Evolutionary conservation across 2,113 vertebrate genomes (phyloP), one percentile per base, ranked within the genome.

Genomic region (Antechinus flavipes): DNA sequence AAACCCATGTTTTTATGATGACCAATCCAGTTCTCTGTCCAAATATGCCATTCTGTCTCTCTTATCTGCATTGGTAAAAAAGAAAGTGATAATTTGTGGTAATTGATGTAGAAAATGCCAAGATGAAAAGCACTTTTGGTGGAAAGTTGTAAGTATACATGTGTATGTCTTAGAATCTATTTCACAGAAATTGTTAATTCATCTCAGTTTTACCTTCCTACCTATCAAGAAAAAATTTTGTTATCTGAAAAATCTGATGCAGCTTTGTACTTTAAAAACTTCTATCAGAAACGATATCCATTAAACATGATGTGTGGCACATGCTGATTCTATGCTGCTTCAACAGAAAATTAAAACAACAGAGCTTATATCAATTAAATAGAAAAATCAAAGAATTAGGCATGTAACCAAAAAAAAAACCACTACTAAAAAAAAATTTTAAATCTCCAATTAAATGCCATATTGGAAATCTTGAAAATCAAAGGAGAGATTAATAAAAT

Each of bases 261-360:
- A 84, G 4, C 16, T 47, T 22, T 42, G 5, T 22, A 42, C 5
- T 42, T 84, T 84, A 42, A 84, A 84, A 19, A 6, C 16, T 42
- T 35, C 35, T 84, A n/a, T 68, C 35, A 84, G 90, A 2, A 93
- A 61, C 1, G 46, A 84, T 0, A 11, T 90, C 50, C 27, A 92
- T 47, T 94, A 27, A 54, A 49, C 95, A 93, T 19, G 93, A 96
- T 94, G n/a, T 54, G 19, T 58, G 19, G 58, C 90, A 93, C 12
- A 93, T 8, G 12, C 3, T 84, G 26, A 2, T 8, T 93, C 49
- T 95, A 47, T 95, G 90, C 42, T 47, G 54, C 3, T 93, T 14
- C 4, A 56, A 35, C 1, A 84, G 68, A 22, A 42, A 84, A 76
- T n/a, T 76, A 16, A n/a, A 76, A n/a, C 61, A 76, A 42, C 58